Conservation (phyloP, 37 sponge, comb jelly and placozoan species). For the Spongilla lacustris region DNA sequence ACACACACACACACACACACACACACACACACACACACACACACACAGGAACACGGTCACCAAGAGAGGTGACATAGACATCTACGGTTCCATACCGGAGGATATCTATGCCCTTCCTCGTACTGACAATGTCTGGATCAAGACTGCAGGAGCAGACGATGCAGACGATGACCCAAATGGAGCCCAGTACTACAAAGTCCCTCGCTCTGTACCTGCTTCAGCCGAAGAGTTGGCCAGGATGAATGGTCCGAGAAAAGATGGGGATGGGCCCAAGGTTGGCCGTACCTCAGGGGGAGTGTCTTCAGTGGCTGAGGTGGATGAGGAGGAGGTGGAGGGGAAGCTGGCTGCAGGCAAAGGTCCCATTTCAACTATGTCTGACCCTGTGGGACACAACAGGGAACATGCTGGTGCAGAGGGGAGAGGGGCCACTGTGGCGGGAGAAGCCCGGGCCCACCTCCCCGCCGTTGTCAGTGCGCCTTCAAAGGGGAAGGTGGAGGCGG, state of each 20-base stretch:
- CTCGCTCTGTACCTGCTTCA: background rate
- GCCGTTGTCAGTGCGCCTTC: background rate
- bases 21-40: background rate
- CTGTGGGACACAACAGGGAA: no score
- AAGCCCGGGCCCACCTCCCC: background rate
- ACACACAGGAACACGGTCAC: background rate
- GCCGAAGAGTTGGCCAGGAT: background rate
- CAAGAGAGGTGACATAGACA: background rate
- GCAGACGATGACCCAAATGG: background rate
- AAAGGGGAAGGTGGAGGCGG: background rate
- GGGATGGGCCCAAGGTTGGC: background rate
- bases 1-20: background rate
- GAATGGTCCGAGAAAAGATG: background rate
- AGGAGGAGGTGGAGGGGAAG: background rate
- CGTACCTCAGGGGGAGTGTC: background rate
- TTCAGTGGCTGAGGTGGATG: background rate
- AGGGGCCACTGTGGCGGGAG: background rate
- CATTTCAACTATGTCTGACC: no score
- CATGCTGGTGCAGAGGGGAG: background rate
- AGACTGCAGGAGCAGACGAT: background rate
- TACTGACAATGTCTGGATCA: background rate
- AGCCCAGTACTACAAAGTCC: background rate
- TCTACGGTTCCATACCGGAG: background rate
- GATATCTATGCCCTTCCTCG: background rate
- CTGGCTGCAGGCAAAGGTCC: background rate